Evolutionary conservation across 2,888 invertebrate species (phyloP), one percentile per base, ranked within the genome.

Genomic region (Agrochola litura): DNA sequence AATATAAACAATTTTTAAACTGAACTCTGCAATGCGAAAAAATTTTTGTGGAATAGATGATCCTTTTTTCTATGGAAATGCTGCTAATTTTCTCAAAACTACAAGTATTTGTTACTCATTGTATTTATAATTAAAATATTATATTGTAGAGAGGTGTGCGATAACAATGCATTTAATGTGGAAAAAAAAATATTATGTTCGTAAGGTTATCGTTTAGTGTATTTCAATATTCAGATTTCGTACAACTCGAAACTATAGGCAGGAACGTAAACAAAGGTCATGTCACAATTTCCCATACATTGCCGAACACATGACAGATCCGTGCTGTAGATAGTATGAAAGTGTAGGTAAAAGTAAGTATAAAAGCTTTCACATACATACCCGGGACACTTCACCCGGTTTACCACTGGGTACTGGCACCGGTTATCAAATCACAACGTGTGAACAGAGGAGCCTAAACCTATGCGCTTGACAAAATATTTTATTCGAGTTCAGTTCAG

Each of bases 1-100:
- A 63, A 75, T 54, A 56, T 54, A 63, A 76, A 46, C n/a, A 46
- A 10, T 56, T 76, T 64, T 37, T 25, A 56, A 25, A 37, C 16
- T 56, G 19, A 46, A 56, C n/a, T 64, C 12, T 43, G 3, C 14
- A 41, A 16, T 46, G 4, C 8, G 0, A 43, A 52, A 63, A 63
- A 19, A 4, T 54, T 54, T 75, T 63, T 6, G 16, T 8, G 22
- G 22, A 22, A 16, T 12, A 10, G 10, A 1, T 14, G 6, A 43
- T 52, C 14, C 6, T 43, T 76, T 43, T 76, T 52, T 52, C 5
- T n/a, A n/a, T 9, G 1, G 8, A 41, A 30, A 5, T 22, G 5
- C 2, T 52, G 6, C n/a, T 19, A 14, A 25, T 22, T 58, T 25
- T 25, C 12, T 1, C 6, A 6, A 30, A 74, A 61, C 5, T 0